Evolutionary conservation across 1,140 invertebrate genomes (phyloP), one percentile per base, ranked within the genome.

Genomic region (Neodiprion lecontei): DNA sequence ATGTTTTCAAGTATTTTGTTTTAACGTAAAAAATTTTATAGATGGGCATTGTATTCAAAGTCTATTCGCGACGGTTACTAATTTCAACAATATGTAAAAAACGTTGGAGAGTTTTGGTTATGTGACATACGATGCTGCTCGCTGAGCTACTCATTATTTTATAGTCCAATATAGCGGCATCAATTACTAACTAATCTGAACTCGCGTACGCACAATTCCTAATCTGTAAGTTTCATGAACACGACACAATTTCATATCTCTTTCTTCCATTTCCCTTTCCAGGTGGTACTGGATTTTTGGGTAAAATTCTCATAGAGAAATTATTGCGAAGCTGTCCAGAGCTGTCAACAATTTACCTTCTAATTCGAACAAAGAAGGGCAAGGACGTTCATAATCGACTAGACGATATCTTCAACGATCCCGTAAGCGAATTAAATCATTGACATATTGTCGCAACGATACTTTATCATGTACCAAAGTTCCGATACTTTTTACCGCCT

Each of bases 261-360:
- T 40, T 40, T 5, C 28, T 40, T 40, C 2, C 5, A 40, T 40
- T 5, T 40, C 5, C 28, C 2, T 40, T 77, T 80, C 75, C 76
- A 84, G 88, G 88, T 73, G 89, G 87, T 10, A 92, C 91, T 67
- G 92, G 92, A 73, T 94, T 94, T 84, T 88, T 93, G 74, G 93
- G 93, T 12, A 93, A 93, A 86, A 89, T 93, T 23, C 87, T 96
- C 47, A 92, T 97, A 50, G 95, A 96, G 87, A 97, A 97, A 86
- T 84, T 97, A 67, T 86, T 97, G 28, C 89, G 95, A 72, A 92
- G 92, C 40, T 97, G 96, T 85, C 90, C 91, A 12, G 92, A 93
- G 74, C 79, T 97, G 48, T 91, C 91, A 61, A 91, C 89, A 48
- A 91, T 97, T 77, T 97, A 95, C 84, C 87, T 96, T 40, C 87